These are phyloP conservation scores for Ceratina japonica DNA, from an alignment of 1,140 invertebrate species.

Conservation along the genomic window DNA sequence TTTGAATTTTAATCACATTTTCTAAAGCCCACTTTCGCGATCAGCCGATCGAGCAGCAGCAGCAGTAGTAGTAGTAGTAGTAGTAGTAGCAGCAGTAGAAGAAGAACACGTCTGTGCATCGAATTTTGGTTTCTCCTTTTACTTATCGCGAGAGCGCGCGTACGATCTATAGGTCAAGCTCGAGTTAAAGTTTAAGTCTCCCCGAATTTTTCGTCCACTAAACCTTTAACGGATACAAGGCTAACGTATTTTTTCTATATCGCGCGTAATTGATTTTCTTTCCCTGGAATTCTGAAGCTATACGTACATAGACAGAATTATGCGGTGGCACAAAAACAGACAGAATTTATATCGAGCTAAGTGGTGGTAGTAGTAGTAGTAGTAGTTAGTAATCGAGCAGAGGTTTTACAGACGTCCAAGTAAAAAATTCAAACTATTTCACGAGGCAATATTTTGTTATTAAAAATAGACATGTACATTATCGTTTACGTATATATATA, in stretches of 20 bases:
- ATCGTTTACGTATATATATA: background rate
- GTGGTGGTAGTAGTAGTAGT: background rate
- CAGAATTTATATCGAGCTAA: slow-evolving; percentile 17
- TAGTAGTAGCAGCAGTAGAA: too few species aligned
- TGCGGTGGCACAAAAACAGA: background rate
- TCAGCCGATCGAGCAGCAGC: too few species aligned
- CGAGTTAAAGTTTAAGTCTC: too few species aligned
- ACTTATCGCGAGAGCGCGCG: too few species aligned
- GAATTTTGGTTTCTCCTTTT: background rate
- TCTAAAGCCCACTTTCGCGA: background rate
- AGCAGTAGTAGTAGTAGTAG: too few species aligned
- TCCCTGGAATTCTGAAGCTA: background rate
- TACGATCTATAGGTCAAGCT: too few species aligned
- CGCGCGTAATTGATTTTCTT: background rate
- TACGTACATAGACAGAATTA: slow-evolving; percentile 28
- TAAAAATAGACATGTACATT: slow-evolving; percentile 40
- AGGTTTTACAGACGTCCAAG: slow-evolving; percentile 7
- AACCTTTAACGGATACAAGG: too few species aligned
- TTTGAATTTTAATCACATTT: slow-evolving; percentile 16
- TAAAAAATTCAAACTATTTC: slow-evolving; percentile 40
- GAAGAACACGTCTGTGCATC: too few species aligned
- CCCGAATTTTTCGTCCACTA: too few species aligned
- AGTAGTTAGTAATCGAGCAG: too few species aligned
- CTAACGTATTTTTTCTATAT: background rate
- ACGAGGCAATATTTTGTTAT: slow-evolving; percentile 32